Conservation (phyloP, 2,797 vertebrate species). For the Furcifer pardalis region DNA sequence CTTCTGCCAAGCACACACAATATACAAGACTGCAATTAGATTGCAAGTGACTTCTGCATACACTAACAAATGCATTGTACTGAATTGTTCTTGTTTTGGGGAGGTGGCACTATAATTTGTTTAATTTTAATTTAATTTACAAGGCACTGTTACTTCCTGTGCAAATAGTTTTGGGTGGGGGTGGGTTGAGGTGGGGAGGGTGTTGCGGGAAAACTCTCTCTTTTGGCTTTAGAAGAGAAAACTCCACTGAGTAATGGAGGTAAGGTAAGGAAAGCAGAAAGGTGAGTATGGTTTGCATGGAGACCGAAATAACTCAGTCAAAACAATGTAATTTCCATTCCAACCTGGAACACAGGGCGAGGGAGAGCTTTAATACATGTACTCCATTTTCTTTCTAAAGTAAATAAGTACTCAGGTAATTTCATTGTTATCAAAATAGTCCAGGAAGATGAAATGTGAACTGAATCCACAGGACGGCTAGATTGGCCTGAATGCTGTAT, state of each 20-base stretch:
- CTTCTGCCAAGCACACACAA: slow-evolving; percentile 72
- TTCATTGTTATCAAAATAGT: slow-evolving; percentile 70
- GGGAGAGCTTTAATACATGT: slow-evolving; percentile 61
- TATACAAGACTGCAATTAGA: slow-evolving; percentile 71
- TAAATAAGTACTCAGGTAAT: slow-evolving; percentile 62
- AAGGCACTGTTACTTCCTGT: slow-evolving; percentile 48
- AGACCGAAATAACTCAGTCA: slow-evolving; percentile 70
- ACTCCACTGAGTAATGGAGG: slow-evolving; percentile 47
- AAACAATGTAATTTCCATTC: slow-evolving; percentile 70
- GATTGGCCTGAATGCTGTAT: slow-evolving; percentile 58
- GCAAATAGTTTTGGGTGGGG: slow-evolving; percentile 35
- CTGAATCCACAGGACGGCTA: slow-evolving; percentile 51
- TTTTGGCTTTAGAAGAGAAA: slow-evolving; percentile 62
- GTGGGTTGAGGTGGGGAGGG: too few relatives aligned
- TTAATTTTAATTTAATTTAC: neutral
- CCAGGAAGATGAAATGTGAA: slow-evolving; percentile 64
- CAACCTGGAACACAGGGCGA: slow-evolving; percentile 60
- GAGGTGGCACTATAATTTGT: slow-evolving; percentile 19
- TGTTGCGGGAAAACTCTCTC: neutral
- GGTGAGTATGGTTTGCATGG: slow-evolving; percentile 62
- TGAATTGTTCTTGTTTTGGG: slow-evolving; percentile 70
- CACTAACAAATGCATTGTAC: slow-evolving; percentile 68
- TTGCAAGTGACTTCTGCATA: slow-evolving; percentile 75
- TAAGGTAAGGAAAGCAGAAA: slow-evolving; percentile 49
- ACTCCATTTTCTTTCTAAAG: slow-evolving; percentile 66